These are phyloP conservation scores for Corydoras sp. DNA, from an alignment of 2,113 vertebrate genomes.

Conservation along the genomic window DNA sequence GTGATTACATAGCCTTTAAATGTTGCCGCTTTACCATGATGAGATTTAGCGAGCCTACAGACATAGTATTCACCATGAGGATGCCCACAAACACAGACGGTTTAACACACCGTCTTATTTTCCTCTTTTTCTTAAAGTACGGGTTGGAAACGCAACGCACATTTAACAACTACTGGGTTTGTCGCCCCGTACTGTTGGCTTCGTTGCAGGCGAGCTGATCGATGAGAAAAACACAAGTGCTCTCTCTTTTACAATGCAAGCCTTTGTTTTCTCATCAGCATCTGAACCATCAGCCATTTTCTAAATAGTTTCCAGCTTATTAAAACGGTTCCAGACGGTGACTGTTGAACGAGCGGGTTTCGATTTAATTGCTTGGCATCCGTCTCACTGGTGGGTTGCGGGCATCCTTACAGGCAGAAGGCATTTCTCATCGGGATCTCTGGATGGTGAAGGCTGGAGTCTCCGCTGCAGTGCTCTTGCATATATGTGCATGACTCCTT, in stretches of 20 bases:
- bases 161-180: slow-evolving; percentile 54
- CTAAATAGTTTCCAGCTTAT: slow-evolving; percentile 77
- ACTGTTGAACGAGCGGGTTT: slow-evolving; percentile 65
- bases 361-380: slow-evolving; percentile 66
- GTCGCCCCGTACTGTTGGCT: slow-evolving; percentile 56
- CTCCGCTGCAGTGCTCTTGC: slow-evolving; percentile 8
- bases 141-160: slow-evolving; percentile 48
- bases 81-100: slow-evolving; percentile 3
- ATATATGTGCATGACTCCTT: background rate
- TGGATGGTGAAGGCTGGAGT: slow-evolving; percentile 25
- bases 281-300: slow-evolving; percentile 67
- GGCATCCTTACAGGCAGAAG: slow-evolving; percentile 54
- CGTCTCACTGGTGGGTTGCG: slow-evolving; percentile 50
- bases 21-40: slow-evolving; percentile 47
- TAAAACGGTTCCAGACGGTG: slow-evolving; percentile 71
- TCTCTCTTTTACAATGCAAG: slow-evolving; percentile 62
- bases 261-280: slow-evolving; percentile 68
- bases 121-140: slow-evolving; percentile 44
- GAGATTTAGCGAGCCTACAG: slow-evolving; percentile 44
- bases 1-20: slow-evolving; percentile 54
- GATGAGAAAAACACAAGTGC: slow-evolving; percentile 57
- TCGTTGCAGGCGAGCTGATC: slow-evolving; percentile 62
- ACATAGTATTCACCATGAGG: slow-evolving; percentile 34
- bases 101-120: slow-evolving; percentile 12
- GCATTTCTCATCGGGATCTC: slow-evolving; percentile 46